These are phyloP conservation scores for Pipistrellus nathusii DNA, from an alignment of 2,797 vertebrate genomes.

Conservation along the genomic window DNA sequence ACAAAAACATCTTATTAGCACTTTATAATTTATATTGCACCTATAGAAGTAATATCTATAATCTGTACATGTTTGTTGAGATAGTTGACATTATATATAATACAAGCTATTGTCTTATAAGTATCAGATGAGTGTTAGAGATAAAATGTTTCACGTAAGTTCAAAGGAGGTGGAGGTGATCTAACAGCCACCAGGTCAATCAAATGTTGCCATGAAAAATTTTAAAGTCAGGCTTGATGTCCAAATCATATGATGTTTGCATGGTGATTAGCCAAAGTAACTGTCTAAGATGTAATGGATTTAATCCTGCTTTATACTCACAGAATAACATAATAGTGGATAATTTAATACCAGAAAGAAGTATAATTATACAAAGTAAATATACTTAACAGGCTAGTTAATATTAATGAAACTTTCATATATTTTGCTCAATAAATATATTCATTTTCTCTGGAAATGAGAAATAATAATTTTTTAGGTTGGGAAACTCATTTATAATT, in stretches of 20 bases:
- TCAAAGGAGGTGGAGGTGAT: background rate
- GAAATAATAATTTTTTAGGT: background rate
- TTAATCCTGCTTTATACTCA: background rate
- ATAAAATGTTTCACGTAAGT: background rate
- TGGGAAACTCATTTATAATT: constrained; percentile 8
- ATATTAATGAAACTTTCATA: background rate
- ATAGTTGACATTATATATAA: background rate
- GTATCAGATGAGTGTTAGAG: background rate
- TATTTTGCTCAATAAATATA: background rate
- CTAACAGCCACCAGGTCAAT: background rate
- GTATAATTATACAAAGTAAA: background rate
- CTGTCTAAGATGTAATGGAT: background rate
- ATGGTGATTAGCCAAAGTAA: background rate
- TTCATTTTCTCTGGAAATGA: background rate
- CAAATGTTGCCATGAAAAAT: background rate
- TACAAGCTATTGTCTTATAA: background rate
- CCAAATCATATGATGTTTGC: background rate
- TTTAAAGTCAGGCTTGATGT: background rate
- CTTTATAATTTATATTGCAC: background rate
- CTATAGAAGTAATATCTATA: background rate
- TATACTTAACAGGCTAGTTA: background rate
- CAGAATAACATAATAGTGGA: background rate
- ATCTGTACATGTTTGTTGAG: background rate
- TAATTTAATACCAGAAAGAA: background rate
- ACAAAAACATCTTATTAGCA: background rate